phyloP scores from a whole-genome alignment of 2,888 invertebrate species.

The Ceraclea dissimilis region DNA sequence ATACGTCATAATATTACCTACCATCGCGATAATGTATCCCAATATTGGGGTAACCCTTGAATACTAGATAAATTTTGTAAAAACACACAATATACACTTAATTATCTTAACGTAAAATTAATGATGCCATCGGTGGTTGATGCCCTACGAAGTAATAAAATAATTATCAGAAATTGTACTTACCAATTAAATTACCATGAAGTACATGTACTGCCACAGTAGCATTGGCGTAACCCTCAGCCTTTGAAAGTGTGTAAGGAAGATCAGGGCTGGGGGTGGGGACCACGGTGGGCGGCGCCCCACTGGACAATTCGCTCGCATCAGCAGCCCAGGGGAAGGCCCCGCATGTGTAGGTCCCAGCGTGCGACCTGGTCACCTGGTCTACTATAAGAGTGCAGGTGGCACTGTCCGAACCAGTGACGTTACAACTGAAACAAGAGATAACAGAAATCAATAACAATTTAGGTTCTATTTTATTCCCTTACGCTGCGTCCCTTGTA shows the following conservation, averaged over 20 bases:
- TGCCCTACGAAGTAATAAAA: no score
- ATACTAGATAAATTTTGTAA: no score
- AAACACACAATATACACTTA: no score
- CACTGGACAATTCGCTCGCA: conserved; percentile 28
- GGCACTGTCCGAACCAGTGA: conserved; percentile 34
- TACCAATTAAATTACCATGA: conserved; percentile 42
- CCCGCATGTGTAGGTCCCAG: conserved; percentile 54
- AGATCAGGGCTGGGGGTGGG: conserved; percentile 26
- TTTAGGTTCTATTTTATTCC: no score
- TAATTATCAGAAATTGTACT: no score
- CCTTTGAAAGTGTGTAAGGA: conserved; percentile 32
- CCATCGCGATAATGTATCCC: no score
- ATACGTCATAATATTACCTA: no score
- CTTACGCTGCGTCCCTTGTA: no score
- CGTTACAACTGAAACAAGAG: conserved; percentile 39
- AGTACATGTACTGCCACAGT: conserved; percentile 55
- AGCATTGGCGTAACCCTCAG: conserved; percentile 41
- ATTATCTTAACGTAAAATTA: no score
- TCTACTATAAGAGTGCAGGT: conserved; percentile 47
- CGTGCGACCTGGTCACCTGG: conserved; percentile 48
- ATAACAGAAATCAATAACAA: neutral
- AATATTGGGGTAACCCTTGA: no score
- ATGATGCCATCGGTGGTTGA: no score
- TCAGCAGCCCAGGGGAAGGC: conserved; percentile 28
- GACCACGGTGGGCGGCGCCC: conserved; percentile 7